Evolutionary conservation across 2,888 invertebrate species (phyloP), one percentile per base, ranked within the genome.

Genomic region (Lordiphosa fenestrarum): DNA sequence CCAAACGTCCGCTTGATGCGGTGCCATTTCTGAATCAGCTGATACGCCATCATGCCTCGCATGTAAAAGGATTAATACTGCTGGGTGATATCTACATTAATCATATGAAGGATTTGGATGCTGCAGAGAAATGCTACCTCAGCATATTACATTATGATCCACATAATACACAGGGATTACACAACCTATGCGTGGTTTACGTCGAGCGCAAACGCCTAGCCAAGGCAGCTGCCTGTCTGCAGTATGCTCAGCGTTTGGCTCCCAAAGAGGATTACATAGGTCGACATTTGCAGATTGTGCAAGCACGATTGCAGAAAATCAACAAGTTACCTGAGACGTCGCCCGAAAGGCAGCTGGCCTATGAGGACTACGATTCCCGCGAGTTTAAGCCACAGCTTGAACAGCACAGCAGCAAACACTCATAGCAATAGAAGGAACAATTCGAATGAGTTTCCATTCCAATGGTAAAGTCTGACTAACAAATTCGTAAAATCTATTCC

Each of bases 41-140:
- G 10, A 95, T 98, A 58, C 92, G 95, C 71, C 94, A 95, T 86
- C 96, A 98, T 90, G 96, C 98, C 0, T 95, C 97, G 88, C 98
- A 98, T 88, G 94, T 96, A 9, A 98, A 98, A 90, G 98, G 98
- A 36, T 91, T 98, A 64, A 97, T 98, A 74, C 91, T 98, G 33
- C 91, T 98, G 10, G 98, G 98, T 9, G 98, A 98, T 88, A 97
- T 98, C 86, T 98, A 98, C 90, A 97, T 98, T 68, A 98, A 98
- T 89, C 95, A 95, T 71, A 95, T 98, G 84, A 97, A 97, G 87
- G 97, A 98, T 89, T 90, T 98, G 85, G 96, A 97, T 88, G 96
- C 96, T 2, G 98, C 98, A 15, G 98, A 98, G 90, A 94, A 96
- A 94, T 98, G 98, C 87, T 98, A 98, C 90, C 93, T 94, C 52